Base-by-base conservation (phyloP, 2,888 invertebrate species). In the Clanis bilineata region DNA sequence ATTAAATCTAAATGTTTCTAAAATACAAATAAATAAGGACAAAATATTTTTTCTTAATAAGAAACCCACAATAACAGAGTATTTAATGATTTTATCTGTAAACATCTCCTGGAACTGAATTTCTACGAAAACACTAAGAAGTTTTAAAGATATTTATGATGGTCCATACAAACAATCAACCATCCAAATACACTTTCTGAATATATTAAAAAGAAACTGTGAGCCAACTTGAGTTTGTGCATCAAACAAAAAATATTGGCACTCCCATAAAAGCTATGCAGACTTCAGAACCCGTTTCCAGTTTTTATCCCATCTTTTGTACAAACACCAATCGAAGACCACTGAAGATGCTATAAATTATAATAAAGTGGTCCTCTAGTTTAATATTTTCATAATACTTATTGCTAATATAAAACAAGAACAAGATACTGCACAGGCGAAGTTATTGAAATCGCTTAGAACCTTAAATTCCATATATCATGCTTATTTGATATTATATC, bases 221-320 rank as follows among this genome's bases (percentile, higher is more conserved):
- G 25, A 28, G 28, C 15, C 44, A 15, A 7, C 15, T 47, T 25
- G 25, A 47, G 28, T 47, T 43, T 47, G 47, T 2, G 15, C 47
- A 28, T 25, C 6, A 7, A 18, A 47, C 9, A 28, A 28, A 47
- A 47, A 28, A 47, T 28, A 47, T 47, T 47, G 47, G 47, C 47
- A 47, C 47, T 15, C 28, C 28, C 47, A 18, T 47, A 47, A 18
- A 47, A 47, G 47, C 15, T 47, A 47, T 47, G 47, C 47, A 28
- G 28, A 47, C 47, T 25, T 47, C 28, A 25, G 15, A 47, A 47
- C 47, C 47, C 23, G 47, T 47, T 47, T 47, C 25, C 15, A 47
- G 7, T 47, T 47, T 47, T 47, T 47, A 28, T 47, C 47, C 28
- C 28, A n/a, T 47, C 47, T 47, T 47, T 47, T 47, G 47, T 28